Conservation (phyloP, 64 coral and sea anemone genomes). For the Platygyra sinensis region DNA sequence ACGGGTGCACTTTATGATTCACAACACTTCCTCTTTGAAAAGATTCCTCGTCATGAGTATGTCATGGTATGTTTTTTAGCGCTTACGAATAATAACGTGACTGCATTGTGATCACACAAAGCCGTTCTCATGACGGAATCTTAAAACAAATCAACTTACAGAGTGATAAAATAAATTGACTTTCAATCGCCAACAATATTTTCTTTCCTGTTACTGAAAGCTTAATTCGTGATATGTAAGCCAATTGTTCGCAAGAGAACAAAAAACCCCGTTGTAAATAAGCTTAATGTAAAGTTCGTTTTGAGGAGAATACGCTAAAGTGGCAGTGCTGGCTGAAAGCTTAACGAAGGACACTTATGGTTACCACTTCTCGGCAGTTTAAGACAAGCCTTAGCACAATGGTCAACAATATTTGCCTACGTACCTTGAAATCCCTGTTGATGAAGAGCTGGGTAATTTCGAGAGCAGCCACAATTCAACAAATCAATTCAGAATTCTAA, state of each 20-base stretch:
- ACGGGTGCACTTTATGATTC: not conserved
- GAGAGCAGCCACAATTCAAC: not conserved
- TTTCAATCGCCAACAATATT: not conserved
- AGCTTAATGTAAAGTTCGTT: not conserved
- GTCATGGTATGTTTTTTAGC: not conserved
- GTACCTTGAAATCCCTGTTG: not conserved
- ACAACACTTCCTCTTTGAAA: slow-evolving; percentile 1
- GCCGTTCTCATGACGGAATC: not conserved
- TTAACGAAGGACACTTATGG: not conserved
- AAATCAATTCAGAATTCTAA: not conserved
- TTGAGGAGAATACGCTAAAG: not conserved
- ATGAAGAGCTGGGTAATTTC: not conserved
- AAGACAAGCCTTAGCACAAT: not conserved
- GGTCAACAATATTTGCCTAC: not conserved
- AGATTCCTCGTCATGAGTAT: not conserved
- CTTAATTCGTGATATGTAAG: not conserved
- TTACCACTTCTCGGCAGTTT: not conserved
- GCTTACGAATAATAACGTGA: not conserved
- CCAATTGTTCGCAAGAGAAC: not conserved
- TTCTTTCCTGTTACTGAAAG: not conserved
- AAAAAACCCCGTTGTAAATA: not conserved
- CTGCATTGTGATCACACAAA: too few species aligned
- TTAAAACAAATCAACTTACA: not conserved
- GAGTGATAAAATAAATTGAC: not conserved
- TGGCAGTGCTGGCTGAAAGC: not conserved